A percentile compares a stretch with the other conserved stretches of the same genome.
Evolutionary conservation across 1,140 invertebrate genomes (phyloP).

Genomic region (Drosophila ogumai): DNA sequence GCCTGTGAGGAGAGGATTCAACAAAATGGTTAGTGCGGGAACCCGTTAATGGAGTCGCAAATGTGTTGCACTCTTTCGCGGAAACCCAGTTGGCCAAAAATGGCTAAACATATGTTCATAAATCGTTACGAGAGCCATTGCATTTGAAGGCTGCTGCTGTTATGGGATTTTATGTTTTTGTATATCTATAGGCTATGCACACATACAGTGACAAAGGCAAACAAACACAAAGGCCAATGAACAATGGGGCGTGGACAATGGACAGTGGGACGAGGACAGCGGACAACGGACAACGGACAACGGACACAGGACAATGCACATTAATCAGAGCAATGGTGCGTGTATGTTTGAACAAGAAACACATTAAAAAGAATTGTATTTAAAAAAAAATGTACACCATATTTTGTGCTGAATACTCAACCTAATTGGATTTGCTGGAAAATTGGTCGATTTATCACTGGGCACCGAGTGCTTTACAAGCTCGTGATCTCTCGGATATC

Average conservation of each 20-base stretch:
- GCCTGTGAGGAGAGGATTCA: slow-evolving; percentile 86
- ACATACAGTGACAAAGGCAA: slow-evolving; percentile 64
- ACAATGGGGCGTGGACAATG: slow-evolving; percentile 26
- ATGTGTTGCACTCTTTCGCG: slow-evolving; percentile 30
- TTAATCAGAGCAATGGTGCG: slow-evolving; percentile 62
- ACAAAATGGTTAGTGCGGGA: slow-evolving; percentile 11
- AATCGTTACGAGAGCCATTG: slow-evolving; percentile 33
- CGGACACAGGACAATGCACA: slow-evolving; percentile 54
- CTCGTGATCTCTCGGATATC: slow-evolving; percentile 27
- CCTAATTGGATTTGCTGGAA: slow-evolving; percentile 45
- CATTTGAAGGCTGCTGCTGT: slow-evolving; percentile 30
- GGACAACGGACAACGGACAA: slow-evolving; percentile 20
- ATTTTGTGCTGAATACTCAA: slow-evolving; percentile 19
- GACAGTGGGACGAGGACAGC: slow-evolving; percentile 48
- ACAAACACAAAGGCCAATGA: slow-evolving; percentile 47
- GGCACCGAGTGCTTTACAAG: slow-evolving; percentile 22
- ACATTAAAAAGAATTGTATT: slow-evolving; percentile 45
- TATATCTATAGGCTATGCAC: slow-evolving; percentile 50
- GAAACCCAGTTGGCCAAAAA: slow-evolving; percentile 2
- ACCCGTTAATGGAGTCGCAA: slow-evolving; percentile 30
- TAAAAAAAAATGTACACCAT: slow-evolving; percentile 2
- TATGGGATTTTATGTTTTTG: slow-evolving; percentile 53
- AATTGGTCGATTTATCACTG: slow-evolving; percentile 47
- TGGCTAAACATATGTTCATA: slow-evolving; percentile 47
- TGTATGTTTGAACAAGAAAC: slow-evolving; percentile 43